phyloP scores from a whole-genome alignment of 2,797 vertebrate genomes.

The Natrix natrix region DNA sequence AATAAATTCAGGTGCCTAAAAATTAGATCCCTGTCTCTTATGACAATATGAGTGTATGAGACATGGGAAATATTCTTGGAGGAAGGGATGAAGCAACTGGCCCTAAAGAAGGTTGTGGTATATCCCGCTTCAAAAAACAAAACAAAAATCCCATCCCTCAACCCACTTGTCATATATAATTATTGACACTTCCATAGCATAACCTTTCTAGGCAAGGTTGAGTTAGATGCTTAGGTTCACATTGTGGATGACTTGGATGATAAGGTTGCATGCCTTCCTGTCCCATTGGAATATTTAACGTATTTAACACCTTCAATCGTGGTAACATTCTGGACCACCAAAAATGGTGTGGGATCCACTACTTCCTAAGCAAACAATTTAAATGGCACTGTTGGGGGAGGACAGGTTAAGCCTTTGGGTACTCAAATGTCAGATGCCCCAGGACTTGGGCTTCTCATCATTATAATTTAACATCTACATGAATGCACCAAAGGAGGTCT shows the following conservation, averaged over 20 bases:
- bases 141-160: neutral
- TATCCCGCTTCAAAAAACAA: neutral
- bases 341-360: neutral
- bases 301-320: neutral
- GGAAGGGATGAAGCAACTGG: neutral
- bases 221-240: neutral
- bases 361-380: neutral
- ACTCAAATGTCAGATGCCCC: neutral
- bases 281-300: neutral
- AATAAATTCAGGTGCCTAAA: neutral
- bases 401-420: neutral
- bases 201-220: neutral
- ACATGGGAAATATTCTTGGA: neutral
- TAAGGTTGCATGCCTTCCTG: neutral
- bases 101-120: neutral
- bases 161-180: neutral
- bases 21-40: neutral
- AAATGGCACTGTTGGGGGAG: neutral
- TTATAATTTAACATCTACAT: neutral
- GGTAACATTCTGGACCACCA: neutral
- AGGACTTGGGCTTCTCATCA: neutral
- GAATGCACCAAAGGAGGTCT: neutral
- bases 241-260: neutral
- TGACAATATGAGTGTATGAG: neutral
- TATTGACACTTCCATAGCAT: neutral